Base-by-base conservation (phyloP, 2,888 invertebrate genomes). In the Drosophila silvestris region DNA sequence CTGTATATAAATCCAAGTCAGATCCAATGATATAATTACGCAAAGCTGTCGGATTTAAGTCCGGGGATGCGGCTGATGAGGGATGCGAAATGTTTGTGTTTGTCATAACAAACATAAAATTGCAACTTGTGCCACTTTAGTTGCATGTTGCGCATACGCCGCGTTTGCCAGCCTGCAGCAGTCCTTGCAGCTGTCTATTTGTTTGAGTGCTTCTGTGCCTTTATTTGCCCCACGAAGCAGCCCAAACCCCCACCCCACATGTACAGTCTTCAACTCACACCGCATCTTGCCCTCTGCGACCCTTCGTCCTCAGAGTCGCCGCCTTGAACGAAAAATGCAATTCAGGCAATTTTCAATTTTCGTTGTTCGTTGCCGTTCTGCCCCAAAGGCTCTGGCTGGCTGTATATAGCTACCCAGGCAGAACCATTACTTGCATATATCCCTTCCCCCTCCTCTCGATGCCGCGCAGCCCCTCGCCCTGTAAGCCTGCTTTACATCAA, bases 281-380 rank as follows among this genome's bases (percentile, higher is more conserved):
- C 44, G 12, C 32, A 32, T 6, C 37, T 32, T 32, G 28, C 52
- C 56, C 56, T 56, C 28, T 57, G 65, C 54, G 54, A 30, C 64
- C 44, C 63, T 57, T 71, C 66, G 70, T 81, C 69, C 9, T 5
- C 76, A 26, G 26, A 79, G 77, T 54, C 54, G 56, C 52, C 58
- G 71, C 41, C 64, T 76, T 76, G 50, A 70, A 58, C 66, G 68
- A 67, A 73, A 78, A 89, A 74, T 85, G 89, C 85, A 88, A 85
- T 86, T 90, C 74, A 72, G 85, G 89, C 90, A 77, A 88, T 90
- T 90, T 88, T 90, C 90, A 82, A 90, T 90, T 90, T 90, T 72
- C 78, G 69, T 77, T 82, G 77, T 64, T 64, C 70, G 66, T 58
- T 59, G 65, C 67, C 39, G 44, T 60, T 67, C 53, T 51, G 51